phyloP scores from a whole-genome alignment of 2,797 vertebrate species.

The Melanitta fusca region DNA sequence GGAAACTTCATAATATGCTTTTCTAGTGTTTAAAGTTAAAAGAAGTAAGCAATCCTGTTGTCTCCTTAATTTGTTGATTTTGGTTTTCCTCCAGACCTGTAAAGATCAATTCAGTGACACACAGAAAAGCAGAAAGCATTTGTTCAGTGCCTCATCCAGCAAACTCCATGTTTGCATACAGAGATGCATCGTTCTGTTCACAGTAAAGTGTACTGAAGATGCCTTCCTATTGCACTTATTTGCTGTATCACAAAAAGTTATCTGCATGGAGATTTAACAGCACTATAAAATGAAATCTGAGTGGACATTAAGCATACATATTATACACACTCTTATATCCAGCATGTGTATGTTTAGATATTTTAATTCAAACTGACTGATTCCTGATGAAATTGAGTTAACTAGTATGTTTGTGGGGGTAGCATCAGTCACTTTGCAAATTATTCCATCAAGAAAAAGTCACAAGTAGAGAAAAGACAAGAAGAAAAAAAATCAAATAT shows the following conservation, averaged over 20 bases:
- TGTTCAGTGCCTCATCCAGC: not conserved
- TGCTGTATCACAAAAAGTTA: constrained; percentile 21
- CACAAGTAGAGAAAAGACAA: not conserved
- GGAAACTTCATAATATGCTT: constrained; percentile 44
- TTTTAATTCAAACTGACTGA: constrained; percentile 44
- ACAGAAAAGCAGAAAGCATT: not conserved
- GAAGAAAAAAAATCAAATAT: not conserved
- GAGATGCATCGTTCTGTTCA: not conserved
- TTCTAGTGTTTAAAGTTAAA: constrained; percentile 16
- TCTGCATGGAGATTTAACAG: constrained; percentile 22
- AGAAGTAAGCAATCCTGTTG: constrained; percentile 1
- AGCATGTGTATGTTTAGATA: not conserved
- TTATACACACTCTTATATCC: not conserved
- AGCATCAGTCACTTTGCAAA: not conserved
- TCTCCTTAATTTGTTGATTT: constrained; percentile 28
- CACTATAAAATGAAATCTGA: constrained; percentile 25
- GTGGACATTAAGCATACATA: not conserved
- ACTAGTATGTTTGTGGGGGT: not conserved
- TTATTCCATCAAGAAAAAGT: not conserved
- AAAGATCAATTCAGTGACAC: constrained; percentile 39
- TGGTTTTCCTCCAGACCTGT: not conserved
- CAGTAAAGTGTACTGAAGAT: not conserved
- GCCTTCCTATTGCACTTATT: not conserved
- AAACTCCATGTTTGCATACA: not conserved
- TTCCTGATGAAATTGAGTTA: constrained; percentile 3